Evolutionary conservation across 1,140 invertebrate genomes (phyloP), one percentile per base, ranked within the genome.

Genomic region (Drosophila kohkoa): DNA sequence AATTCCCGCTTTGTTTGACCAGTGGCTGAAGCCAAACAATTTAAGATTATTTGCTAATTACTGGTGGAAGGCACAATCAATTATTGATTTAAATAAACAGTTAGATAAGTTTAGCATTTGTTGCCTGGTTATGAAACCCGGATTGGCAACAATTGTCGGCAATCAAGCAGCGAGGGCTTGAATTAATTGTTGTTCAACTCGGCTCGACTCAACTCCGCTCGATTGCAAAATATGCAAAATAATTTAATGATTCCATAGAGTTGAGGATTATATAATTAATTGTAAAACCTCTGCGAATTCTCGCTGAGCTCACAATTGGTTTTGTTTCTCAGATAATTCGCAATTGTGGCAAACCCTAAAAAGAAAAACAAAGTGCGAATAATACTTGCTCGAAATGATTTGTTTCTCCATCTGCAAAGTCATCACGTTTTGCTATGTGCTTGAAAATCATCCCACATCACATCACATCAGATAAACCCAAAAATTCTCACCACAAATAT

Each of bases 161-260:
- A 75, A 71, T 58, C 58, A 75, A 71, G 15, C 35, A 60, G 45
- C 11, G 15, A 11, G 35, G 54, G 49, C 54, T 55, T 28, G 32
- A 55, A 75, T 75, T 70, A 63, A 70, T 70, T 70, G 70, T 68
- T 43, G n/a, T n/a, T 43, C 41, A 13, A 43, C 41, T n/a, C 41
- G 11, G 5, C 11, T n/a, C 32, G 43, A 13, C 11, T n/a, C 32
- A 35, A 10, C 63, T 38, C 64, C 64, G 13, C 63, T 38, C 64
- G 70, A 25, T 35, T 60, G 65, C 65, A 41, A 77, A 81, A 82
- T 85, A 83, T 82, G 77, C 81, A 80, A 82, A 82, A 80, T 51
- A 71, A 54, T 52, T 83, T 51, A 71, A 60, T 64, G 60, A 69
- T 69, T 71, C 68, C 38, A 60, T 30, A 69, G 43, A 38, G 8